Conservation (phyloP, 2,888 invertebrate species). For the Tryphoninae sp. region DNA sequence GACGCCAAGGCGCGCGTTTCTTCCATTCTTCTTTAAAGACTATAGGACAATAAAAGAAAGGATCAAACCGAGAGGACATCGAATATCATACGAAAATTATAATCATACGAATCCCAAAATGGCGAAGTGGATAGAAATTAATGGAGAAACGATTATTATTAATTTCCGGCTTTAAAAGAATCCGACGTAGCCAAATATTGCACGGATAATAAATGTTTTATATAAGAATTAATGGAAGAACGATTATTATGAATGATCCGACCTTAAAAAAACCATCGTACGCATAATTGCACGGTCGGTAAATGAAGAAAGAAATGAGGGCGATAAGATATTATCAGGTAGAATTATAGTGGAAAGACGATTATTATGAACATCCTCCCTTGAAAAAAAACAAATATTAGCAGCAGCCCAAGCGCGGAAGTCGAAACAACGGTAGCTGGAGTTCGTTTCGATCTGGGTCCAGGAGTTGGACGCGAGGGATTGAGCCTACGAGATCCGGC, state of each 20-base stretch:
- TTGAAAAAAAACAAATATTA: constrained; percentile 64
- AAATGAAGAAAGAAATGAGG: neutral
- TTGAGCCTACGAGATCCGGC: constrained; percentile 83
- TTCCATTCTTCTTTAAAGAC: constrained; percentile 34
- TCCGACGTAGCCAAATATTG: neutral
- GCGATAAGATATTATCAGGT: neutral
- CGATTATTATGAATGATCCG: neutral
- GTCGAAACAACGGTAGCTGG: constrained; percentile 81
- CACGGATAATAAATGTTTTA: neutral
- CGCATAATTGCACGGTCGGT: neutral
- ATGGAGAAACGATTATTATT: no score
- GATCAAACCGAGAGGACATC: constrained; percentile 34
- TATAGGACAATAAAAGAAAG: constrained; percentile 25
- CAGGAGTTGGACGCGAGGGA: constrained; percentile 83
- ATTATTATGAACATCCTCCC: constrained; percentile 48
- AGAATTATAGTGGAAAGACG: constrained; percentile 20
- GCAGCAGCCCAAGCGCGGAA: constrained; percentile 80
- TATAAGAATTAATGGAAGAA: constrained; percentile 1
- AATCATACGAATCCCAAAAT: neutral
- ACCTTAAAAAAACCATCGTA: neutral
- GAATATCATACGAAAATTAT: neutral
- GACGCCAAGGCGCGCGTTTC: constrained; percentile 42
- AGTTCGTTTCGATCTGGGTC: constrained; percentile 81
- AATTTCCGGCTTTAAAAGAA: neutral
- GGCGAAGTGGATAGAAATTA: neutral